These are phyloP conservation scores for Musca vetustissima DNA, from an alignment of 1,140 invertebrate genomes.

Conservation along the genomic window DNA sequence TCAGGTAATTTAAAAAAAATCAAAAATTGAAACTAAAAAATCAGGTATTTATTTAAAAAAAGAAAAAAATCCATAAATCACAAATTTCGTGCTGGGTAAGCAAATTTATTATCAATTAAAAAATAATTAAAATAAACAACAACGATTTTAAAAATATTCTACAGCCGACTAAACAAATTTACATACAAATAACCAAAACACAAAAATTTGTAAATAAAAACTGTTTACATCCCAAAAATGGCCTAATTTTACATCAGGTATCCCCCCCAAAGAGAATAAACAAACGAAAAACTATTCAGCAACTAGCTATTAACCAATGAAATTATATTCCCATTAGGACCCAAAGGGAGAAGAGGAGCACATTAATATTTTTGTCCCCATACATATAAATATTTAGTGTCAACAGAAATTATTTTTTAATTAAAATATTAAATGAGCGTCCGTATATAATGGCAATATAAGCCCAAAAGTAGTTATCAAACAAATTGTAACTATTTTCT, in stretches of 20 bases:
- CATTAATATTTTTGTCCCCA: too few species aligned
- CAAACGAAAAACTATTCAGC: neutral
- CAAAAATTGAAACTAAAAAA: too few species aligned
- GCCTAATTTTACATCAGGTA: neutral
- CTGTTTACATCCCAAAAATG: too few species aligned
- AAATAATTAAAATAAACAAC: neutral
- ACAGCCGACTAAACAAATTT: too few species aligned
- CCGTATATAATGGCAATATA: neutral
- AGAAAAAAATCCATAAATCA: neutral
- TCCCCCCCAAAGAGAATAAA: neutral
- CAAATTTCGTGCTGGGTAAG: neutral
- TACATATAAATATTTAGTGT: too few species aligned
- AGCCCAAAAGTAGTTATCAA: neutral
- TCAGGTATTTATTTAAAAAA: neutral
- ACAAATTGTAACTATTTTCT: neutral
- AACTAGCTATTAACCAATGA: too few species aligned
- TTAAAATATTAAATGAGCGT: conserved; percentile 11
- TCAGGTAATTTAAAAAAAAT: neutral
- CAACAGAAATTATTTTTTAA: conserved; percentile 12
- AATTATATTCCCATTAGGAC: too few species aligned
- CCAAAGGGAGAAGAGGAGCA: too few species aligned
- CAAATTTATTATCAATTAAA: neutral
- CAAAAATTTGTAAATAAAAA: too few species aligned
- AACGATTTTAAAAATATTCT: too few species aligned
- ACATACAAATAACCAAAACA: too few species aligned